These are phyloP conservation scores for Drosophila aff. DNA, from an alignment of 1,140 invertebrate species.

Conservation along the genomic window DNA sequence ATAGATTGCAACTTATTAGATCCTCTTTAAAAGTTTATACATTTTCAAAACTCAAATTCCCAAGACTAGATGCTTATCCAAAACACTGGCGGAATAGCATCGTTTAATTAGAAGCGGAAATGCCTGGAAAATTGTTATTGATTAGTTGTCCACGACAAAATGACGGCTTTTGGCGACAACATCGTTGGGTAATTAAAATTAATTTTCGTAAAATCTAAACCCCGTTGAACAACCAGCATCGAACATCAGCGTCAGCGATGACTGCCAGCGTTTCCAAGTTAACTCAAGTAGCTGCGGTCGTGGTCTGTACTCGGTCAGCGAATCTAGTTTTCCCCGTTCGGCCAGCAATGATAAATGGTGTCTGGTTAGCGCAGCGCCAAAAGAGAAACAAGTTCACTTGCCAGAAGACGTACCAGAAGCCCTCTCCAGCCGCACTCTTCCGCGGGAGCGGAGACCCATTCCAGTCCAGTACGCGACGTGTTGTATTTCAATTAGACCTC, in stretches of 20 bases:
- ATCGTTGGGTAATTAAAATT: conserved; percentile 74
- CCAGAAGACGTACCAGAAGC: conserved; percentile 27
- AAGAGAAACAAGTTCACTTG: conserved; percentile 75
- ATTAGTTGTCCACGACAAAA: conserved; percentile 36
- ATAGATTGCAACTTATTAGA: no score
- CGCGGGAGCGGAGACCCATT: conserved; percentile 9
- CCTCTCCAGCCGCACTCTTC: conserved; percentile 8
- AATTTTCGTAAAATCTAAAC: conserved; percentile 56
- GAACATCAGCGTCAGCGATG: conserved; percentile 5
- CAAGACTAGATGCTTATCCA: neutral
- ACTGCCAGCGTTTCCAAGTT: conserved; percentile 11
- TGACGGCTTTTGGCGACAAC: conserved; percentile 49
- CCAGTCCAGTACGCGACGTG: conserved; percentile 30
- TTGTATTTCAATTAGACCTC: conserved; percentile 78
- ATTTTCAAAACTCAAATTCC: neutral
- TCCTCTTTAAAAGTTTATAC: no score
- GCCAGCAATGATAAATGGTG: conserved; percentile 70
- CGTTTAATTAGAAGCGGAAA: conserved; percentile 48
- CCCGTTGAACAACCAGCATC: conserved; percentile 3
- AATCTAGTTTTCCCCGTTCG: conserved; percentile 76
- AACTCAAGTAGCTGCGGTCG: conserved; percentile 20
- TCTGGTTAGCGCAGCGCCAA: conserved; percentile 76
- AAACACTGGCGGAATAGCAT: neutral
- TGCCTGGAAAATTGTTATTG: conserved; percentile 53
- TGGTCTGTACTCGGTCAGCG: conserved; percentile 46